A percentile compares a stretch with the other conserved stretches of the same genome.
Evolutionary conservation across 2,113 vertebrate species (phyloP).

Genomic region (Hucho hucho): DNA sequence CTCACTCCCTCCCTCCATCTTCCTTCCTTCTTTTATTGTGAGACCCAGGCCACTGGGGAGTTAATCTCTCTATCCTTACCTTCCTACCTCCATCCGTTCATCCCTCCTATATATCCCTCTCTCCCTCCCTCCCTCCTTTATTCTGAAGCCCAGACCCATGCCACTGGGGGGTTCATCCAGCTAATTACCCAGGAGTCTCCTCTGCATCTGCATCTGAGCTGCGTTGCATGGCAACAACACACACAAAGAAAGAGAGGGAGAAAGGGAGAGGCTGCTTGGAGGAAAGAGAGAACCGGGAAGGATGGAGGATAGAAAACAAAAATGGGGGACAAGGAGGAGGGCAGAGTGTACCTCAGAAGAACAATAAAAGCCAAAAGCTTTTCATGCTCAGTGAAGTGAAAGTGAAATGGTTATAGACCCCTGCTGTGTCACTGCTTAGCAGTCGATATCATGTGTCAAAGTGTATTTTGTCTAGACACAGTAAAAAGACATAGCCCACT

Average conservation of each 20-base stretch:
- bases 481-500: neutral
- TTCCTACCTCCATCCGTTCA: slow-evolving; percentile 4
- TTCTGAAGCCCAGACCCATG: slow-evolving; percentile 29
- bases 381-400: neutral
- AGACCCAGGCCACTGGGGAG: slow-evolving; percentile 51
- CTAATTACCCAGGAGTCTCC: slow-evolving; percentile 74
- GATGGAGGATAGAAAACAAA: slow-evolving; percentile 16
- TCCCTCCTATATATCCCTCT: neutral
- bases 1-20: neutral
- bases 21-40: slow-evolving; percentile 11
- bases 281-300: slow-evolving; percentile 20
- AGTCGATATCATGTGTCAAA: too few relatives aligned
- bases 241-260: slow-evolving; percentile 25
- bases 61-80: neutral
- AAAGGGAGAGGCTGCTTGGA: slow-evolving; percentile 14
- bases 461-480: too few relatives aligned
- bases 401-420: neutral
- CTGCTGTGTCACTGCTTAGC: neutral
- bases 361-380: neutral
- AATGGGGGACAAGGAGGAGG: neutral
- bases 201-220: slow-evolving; percentile 35
- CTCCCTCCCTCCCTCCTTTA: slow-evolving; percentile 12
- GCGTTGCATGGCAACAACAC: slow-evolving; percentile 58
- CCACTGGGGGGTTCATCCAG: slow-evolving; percentile 37
- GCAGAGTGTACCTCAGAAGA: neutral